phyloP scores from a whole-genome alignment of 2,797 vertebrate genomes.

The Mus caroli region DNA sequence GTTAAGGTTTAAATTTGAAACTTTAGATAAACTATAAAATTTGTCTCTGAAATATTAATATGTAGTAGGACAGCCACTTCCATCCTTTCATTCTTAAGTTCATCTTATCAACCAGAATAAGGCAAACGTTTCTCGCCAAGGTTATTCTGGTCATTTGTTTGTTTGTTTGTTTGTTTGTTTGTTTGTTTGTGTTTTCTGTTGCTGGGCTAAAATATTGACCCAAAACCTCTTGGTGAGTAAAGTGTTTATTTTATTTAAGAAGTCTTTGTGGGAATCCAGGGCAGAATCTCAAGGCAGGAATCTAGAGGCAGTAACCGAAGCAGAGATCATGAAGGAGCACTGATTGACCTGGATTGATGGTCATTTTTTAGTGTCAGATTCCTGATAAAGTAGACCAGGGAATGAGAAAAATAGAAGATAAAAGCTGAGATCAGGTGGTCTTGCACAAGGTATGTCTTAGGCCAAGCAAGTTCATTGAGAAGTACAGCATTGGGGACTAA shows the following conservation, averaged over 20 bases:
- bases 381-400: background rate
- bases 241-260: background rate
- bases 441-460: too few relatives aligned
- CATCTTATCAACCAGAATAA: background rate
- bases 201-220: background rate
- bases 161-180: too few relatives aligned
- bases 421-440: background rate
- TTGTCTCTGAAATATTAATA: constrained; percentile 5
- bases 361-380: background rate
- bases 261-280: background rate
- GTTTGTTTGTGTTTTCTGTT: too few relatives aligned
- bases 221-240: background rate
- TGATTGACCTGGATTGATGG: background rate
- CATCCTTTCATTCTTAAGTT: background rate
- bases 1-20: constrained; percentile 1
- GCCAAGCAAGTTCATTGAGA: background rate
- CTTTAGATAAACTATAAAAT: constrained; percentile 21
- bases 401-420: background rate
- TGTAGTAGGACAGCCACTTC: background rate
- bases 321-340: background rate
- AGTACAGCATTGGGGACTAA: background rate
- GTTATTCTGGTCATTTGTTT: background rate
- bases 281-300: background rate
- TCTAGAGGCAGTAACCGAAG: too few relatives aligned
- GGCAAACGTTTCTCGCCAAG: background rate